Evolutionary conservation across 2,113 vertebrate genomes (phyloP).

Genomic region (Zosterops borbonicus): DNA sequence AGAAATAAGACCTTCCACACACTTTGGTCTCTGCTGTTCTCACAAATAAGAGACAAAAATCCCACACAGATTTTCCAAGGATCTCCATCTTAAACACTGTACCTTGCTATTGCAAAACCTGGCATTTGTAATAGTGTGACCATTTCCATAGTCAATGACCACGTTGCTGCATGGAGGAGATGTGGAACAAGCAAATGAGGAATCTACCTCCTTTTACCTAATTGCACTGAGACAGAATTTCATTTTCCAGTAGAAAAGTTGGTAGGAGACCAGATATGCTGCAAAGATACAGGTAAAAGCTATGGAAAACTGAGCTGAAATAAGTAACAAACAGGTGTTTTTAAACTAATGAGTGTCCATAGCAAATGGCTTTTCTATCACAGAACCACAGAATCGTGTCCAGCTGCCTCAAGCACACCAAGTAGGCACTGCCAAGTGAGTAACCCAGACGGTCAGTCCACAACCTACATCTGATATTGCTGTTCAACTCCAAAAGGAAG

Average conservation of each 20-base stretch:
- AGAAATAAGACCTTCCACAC: not conserved
- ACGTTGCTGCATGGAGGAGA: not conserved
- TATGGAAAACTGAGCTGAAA: not conserved
- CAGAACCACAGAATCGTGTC: not conserved
- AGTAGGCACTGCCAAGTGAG: not conserved
- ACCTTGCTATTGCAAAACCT: not conserved
- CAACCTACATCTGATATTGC: accelerated
- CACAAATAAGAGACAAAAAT: not conserved
- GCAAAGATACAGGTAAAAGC: not conserved
- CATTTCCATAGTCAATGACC: not conserved
- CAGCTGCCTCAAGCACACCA: not conserved
- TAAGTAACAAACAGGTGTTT: not conserved
- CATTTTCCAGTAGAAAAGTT: not conserved
- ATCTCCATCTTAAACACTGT: not conserved
- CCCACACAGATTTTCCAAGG: not conserved
- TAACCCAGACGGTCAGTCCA: not conserved
- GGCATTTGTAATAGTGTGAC: not conserved
- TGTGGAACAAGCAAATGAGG: accelerated
- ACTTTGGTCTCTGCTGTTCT: not conserved
- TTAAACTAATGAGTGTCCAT: not conserved
- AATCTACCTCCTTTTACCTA: not conserved
- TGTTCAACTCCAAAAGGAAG: not conserved
- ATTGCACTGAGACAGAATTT: not conserved
- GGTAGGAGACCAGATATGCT: not conserved
- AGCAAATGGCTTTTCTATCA: not conserved